Conservation (phyloP, 1,140 invertebrate species). For the Drosophila nannoptera region DNA sequence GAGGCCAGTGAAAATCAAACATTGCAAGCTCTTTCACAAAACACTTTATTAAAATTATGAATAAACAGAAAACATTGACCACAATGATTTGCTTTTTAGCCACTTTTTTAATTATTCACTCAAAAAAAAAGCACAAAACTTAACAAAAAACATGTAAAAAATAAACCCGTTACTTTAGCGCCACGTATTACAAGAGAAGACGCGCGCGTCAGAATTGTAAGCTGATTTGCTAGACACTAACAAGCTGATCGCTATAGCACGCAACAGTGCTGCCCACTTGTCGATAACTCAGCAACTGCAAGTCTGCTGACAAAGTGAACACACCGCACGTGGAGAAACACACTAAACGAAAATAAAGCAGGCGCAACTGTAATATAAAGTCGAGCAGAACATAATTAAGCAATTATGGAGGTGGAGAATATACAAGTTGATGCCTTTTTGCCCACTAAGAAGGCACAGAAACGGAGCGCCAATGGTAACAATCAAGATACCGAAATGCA, state of each 20-base stretch:
- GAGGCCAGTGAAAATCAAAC: neutral
- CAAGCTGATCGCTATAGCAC: constrained; percentile 21
- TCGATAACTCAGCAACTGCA: constrained; percentile 22
- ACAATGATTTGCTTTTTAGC: neutral
- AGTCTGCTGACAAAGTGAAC: neutral
- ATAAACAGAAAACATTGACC: neutral
- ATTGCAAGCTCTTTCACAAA: neutral
- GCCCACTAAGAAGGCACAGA: constrained; percentile 80
- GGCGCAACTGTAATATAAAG: constrained; percentile 1
- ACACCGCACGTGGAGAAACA: constrained; percentile 41
- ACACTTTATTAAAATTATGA: neutral
- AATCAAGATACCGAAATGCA: constrained; percentile 80
- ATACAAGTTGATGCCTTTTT: constrained; percentile 82
- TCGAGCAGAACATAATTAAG: neutral
- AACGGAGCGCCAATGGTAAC: constrained; percentile 80
- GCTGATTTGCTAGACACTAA: neutral
- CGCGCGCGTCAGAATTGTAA: neutral
- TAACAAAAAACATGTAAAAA: constrained; percentile 1
- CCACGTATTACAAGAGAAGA: neutral
- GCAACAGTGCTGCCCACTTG: constrained; percentile 10
- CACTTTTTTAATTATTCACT: neutral
- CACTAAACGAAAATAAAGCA: constrained; percentile 16
- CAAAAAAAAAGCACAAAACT: neutral
- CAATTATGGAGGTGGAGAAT: constrained; percentile 77
- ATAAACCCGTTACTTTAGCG: neutral